Evolutionary conservation across 2,797 vertebrate species (phyloP).

Genomic region (Spheniscus humboldti): DNA sequence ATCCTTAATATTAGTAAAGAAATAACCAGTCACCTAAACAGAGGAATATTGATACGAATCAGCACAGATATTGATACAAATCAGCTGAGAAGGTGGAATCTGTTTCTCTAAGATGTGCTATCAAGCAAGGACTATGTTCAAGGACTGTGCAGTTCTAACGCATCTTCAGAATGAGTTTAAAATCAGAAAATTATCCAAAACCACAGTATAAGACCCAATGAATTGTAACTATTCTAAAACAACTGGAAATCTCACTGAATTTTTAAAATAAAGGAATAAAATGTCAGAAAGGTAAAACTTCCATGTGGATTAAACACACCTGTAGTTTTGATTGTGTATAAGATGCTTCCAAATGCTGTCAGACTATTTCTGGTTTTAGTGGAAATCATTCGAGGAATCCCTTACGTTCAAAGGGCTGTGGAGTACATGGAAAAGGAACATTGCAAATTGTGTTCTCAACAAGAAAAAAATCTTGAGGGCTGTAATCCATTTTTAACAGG

Average conservation of each 20-base stretch:
- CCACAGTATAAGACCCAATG: neutral
- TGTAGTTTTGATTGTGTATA: neutral
- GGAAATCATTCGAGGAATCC: neutral
- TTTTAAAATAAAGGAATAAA: neutral
- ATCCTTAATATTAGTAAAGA: neutral
- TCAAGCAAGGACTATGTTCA: neutral
- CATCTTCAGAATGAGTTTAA: neutral
- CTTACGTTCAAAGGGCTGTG: neutral
- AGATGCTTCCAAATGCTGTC: neutral
- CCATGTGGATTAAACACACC: neutral
- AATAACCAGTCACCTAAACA: neutral
- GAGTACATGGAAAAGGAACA: neutral
- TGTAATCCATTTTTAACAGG: neutral
- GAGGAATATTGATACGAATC: neutral
- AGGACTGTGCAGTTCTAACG: neutral
- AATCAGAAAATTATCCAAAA: neutral
- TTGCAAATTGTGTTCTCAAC: neutral
- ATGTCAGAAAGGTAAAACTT: neutral
- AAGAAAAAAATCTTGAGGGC: neutral
- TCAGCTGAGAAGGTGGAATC: neutral
- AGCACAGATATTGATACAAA: neutral
- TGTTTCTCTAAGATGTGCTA: neutral
- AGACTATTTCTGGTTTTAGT: neutral
- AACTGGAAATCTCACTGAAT: neutral
- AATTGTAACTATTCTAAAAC: neutral